A percentile compares a stretch with the other conserved stretches of the same genome.
phyloP scores from a whole-genome alignment of 2,797 vertebrate species.

The Cirrhinus molitorella region DNA sequence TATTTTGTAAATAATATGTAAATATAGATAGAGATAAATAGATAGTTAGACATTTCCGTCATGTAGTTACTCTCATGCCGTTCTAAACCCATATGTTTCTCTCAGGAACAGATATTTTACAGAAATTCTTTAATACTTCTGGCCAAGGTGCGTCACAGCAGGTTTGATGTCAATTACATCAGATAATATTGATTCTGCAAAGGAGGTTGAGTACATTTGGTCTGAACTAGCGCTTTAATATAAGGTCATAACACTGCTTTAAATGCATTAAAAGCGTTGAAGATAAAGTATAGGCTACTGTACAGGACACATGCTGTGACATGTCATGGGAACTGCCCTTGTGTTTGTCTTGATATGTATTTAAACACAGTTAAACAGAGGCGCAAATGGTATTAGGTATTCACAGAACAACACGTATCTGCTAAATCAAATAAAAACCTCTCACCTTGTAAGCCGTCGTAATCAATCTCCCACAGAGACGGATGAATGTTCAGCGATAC shows the following conservation, averaged over 20 bases:
- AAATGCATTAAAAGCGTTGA: neutral
- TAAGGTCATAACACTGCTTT: neutral
- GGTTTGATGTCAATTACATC: neutral
- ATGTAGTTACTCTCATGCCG: neutral
- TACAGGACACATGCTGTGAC: neutral
- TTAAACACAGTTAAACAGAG: neutral
- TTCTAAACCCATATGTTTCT: neutral
- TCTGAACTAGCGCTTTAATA: neutral
- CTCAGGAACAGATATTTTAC: neutral
- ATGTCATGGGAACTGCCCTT: neutral
- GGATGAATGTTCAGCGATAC: slow-evolving; percentile 6
- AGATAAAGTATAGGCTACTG: neutral
- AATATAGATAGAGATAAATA: neutral
- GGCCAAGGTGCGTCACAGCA: neutral
- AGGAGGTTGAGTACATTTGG: neutral
- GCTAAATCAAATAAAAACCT: slow-evolving; percentile 1
- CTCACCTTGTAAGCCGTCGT: neutral
- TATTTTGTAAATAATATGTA: no score
- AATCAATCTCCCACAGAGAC: slow-evolving; percentile 24
- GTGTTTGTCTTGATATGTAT: slow-evolving; percentile 4
- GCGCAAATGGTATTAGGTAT: slow-evolving; percentile 4
- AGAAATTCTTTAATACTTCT: neutral
- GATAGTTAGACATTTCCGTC: neutral
- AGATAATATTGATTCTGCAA: neutral
- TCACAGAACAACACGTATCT: neutral